Conservation (phyloP, 2,888 invertebrate genomes). For the Chaitophorus viminalis region DNA sequence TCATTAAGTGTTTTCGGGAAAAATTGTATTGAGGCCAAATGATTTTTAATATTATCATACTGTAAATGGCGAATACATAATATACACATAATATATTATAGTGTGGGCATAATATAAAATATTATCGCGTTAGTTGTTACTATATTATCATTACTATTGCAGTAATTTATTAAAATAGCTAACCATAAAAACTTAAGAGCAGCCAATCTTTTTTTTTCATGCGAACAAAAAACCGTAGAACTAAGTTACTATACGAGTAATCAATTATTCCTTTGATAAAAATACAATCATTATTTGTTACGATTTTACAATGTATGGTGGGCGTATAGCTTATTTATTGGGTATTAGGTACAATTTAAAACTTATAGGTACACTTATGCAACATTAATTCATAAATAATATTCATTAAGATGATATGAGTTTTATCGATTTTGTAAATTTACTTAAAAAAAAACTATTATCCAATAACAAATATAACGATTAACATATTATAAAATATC, state of each 20-base stretch:
- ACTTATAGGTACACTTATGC: too few species aligned
- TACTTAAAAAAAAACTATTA: too few species aligned
- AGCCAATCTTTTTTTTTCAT: too few species aligned
- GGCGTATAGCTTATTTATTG: background rate
- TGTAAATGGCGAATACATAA: background rate
- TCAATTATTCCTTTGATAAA: background rate
- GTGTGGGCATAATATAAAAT: background rate
- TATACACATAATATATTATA: background rate
- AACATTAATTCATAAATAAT: too few species aligned
- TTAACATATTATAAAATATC: too few species aligned
- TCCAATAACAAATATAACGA: too few species aligned
- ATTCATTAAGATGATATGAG: too few species aligned
- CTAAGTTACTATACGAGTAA: background rate
- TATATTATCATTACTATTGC: background rate
- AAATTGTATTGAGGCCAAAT: constrained; percentile 8
- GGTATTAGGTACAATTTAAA: too few species aligned
- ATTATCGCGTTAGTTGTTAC: background rate
- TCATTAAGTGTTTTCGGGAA: background rate
- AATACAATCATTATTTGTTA: too few species aligned
- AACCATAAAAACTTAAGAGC: too few species aligned
- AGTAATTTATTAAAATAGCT: too few species aligned
- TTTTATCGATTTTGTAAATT: too few species aligned
- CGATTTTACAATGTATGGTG: background rate
- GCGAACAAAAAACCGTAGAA: background rate
- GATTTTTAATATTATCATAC: constrained; percentile 16